Conservation (phyloP, 2,113 vertebrate species). For the Antigone vipio region DNA sequence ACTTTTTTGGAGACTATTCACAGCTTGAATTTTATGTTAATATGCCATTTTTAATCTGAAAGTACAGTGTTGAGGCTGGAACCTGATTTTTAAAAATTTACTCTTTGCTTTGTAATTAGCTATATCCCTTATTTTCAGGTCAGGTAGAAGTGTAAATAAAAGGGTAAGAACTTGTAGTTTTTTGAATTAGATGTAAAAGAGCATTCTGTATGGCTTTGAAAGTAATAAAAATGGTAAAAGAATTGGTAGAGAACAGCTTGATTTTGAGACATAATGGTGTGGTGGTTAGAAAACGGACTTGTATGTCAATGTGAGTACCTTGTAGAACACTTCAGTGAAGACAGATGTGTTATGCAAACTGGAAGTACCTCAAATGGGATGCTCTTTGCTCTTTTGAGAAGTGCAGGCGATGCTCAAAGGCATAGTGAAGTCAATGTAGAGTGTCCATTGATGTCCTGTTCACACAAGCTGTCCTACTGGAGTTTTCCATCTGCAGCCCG, state of each 20-base stretch:
- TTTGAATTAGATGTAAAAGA: background rate
- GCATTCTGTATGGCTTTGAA: background rate
- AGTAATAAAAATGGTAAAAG: background rate
- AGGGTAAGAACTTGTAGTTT: background rate
- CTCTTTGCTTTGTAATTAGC: background rate
- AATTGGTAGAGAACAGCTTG: rapidly evolving
- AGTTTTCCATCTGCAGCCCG: background rate
- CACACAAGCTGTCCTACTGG: background rate
- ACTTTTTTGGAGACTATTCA: background rate
- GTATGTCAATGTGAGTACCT: background rate
- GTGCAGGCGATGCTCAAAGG: background rate
- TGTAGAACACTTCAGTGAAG: background rate
- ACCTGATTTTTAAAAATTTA: background rate
- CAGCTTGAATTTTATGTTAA: background rate
- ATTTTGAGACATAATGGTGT: background rate
- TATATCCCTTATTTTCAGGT: background rate
- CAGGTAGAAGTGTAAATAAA: background rate
- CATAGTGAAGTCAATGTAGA: too few species aligned
- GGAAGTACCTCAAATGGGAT: background rate
- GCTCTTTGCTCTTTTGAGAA: background rate
- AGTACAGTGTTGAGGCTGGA: background rate
- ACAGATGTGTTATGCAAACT: background rate
- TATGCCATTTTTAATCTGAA: background rate
- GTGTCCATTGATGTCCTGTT: background rate
- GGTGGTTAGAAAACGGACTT: background rate